phyloP scores from a whole-genome alignment of 2,113 vertebrate species.

The Mesembrinibis cayennensis region DNA sequence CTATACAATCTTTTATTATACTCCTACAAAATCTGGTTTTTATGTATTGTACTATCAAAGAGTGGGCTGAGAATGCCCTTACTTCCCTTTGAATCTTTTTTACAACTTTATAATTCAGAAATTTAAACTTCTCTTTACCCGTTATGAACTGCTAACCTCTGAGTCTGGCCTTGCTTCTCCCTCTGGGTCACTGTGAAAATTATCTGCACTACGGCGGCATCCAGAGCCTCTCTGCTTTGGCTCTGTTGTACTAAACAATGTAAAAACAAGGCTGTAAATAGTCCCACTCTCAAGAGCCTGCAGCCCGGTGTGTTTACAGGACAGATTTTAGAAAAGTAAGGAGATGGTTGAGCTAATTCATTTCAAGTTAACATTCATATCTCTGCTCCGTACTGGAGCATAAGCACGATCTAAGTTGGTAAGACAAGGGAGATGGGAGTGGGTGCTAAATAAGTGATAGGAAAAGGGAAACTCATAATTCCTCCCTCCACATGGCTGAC shows the following conservation, averaged over 20 bases:
- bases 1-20: constrained; percentile 67
- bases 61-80: constrained; percentile 5
- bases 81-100: constrained; percentile 57
- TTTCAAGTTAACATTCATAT: not conserved
- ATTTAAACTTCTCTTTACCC: constrained; percentile 36
- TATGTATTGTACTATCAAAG: constrained; percentile 34
- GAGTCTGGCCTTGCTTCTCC: not conserved
- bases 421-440: not conserved
- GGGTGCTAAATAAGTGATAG: not conserved
- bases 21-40: constrained; percentile 44
- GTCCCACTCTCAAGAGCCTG: not conserved
- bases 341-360: not conserved
- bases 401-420: not conserved
- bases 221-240: not conserved
- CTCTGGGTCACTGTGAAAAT: not conserved
- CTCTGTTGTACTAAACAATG: not conserved
- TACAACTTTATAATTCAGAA: constrained; percentile 60
- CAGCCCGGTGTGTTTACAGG: not conserved
- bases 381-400: rapidly evolving
- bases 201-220: not conserved
- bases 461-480: not conserved
- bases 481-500: not conserved
- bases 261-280: constrained; percentile 18
- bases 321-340: not conserved
- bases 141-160: not conserved